These are phyloP conservation scores for Porites cylindrica DNA, from an alignment of 92 coral and sea anemone species.

Conservation along the genomic window DNA sequence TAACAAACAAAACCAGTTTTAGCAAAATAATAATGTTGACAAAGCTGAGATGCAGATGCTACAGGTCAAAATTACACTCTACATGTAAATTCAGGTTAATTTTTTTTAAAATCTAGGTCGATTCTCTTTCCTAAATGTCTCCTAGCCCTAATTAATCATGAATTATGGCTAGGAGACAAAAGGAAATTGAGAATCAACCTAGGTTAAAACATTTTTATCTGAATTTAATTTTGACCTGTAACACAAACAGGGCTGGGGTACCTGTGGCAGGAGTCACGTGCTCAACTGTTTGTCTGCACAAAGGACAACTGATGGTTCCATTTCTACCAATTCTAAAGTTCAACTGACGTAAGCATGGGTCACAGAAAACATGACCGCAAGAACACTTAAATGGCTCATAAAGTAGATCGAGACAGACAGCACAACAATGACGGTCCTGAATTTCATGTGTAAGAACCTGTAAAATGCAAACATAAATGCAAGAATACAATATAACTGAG, in stretches of 20 bases:
- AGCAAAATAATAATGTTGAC: too few relatives aligned
- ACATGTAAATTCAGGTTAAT: too few relatives aligned
- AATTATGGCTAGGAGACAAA: too few relatives aligned
- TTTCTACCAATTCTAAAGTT: constrained; percentile 68
- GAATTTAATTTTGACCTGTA: background rate
- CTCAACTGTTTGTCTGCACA: constrained; percentile 77
- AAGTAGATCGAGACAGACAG: constrained; percentile 90
- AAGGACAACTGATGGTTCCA: constrained; percentile 80
- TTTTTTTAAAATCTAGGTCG: too few relatives aligned
- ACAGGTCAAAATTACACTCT: too few relatives aligned
- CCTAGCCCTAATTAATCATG: too few relatives aligned
- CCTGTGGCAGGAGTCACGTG: constrained; percentile 86
- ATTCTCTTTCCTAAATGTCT: too few relatives aligned
- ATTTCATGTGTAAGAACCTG: constrained; percentile 37
- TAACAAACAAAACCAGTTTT: too few relatives aligned
- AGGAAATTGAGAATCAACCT: too few relatives aligned
- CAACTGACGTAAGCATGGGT: constrained; percentile 88
- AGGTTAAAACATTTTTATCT: too few relatives aligned
- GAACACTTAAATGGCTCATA: constrained; percentile 86
- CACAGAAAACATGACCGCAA: constrained; percentile 95
- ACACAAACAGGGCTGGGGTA: background rate
- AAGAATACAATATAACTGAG: background rate
- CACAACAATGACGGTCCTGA: constrained; percentile 74
- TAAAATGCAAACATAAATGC: background rate
- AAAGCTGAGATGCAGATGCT: too few relatives aligned